These are phyloP conservation scores for Hydrozoanthus gracilis DNA, from an alignment of 92 coral and sea anemone species.

Conservation along the genomic window DNA sequence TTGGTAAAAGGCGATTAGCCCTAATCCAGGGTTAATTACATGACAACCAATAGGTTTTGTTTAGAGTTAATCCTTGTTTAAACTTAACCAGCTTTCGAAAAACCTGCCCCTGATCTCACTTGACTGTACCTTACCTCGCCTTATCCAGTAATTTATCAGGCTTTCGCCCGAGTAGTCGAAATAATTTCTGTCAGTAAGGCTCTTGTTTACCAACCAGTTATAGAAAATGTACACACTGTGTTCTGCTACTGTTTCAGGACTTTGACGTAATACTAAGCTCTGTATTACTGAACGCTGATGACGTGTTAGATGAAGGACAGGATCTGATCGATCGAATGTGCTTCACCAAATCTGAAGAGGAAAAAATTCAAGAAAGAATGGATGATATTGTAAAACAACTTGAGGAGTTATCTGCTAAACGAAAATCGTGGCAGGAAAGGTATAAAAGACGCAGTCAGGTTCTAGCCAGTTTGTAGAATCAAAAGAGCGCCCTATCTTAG, in stretches of 20 bases:
- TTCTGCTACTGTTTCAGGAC: background rate
- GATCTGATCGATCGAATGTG: slow-evolving; percentile 25
- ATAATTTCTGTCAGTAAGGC: background rate
- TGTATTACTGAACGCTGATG: slow-evolving; percentile 31
- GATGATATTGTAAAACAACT: slow-evolving; percentile 22
- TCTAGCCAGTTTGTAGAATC: no score
- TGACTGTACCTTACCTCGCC: no score
- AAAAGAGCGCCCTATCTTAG: no score
- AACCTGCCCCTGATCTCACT: no score
- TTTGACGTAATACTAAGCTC: slow-evolving; percentile 23
- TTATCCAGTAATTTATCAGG: no score
- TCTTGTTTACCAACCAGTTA: no score
- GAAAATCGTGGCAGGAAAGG: slow-evolving; percentile 28
- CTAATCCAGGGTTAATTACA: no score
- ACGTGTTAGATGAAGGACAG: slow-evolving; percentile 27
- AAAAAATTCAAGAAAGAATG: slow-evolving; percentile 21
- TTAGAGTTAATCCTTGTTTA: no score
- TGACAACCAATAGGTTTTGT: no score
- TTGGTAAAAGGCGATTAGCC: no score
- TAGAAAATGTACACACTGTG: no score
- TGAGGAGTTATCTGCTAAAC: slow-evolving; percentile 26
- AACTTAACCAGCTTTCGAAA: no score
- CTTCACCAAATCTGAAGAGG: slow-evolving; percentile 26
- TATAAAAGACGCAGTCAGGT: background rate
- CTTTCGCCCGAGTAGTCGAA: background rate